These are phyloP conservation scores for Heteromyza rotundicornis DNA, from an alignment of 2,888 invertebrate species.

Conservation along the genomic window DNA sequence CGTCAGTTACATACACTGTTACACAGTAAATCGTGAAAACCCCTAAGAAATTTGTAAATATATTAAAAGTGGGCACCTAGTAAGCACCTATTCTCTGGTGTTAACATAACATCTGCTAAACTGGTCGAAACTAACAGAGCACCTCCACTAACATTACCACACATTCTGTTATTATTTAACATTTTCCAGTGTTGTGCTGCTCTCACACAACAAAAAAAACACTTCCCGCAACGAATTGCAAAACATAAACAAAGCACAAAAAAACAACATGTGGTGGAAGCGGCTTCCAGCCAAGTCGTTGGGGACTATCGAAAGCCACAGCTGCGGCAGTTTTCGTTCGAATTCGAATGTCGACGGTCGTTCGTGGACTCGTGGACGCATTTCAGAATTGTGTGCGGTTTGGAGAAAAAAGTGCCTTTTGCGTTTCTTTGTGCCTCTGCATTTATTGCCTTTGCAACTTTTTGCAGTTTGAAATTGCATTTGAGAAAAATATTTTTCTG, in stretches of 20 bases:
- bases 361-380: constrained; percentile 41
- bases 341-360: constrained; percentile 44
- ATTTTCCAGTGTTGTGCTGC: no score
- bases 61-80: no score
- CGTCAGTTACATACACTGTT: no score
- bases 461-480: not conserved
- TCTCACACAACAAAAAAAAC: not conserved
- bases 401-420: constrained; percentile 22
- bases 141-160: no score
- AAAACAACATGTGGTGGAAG: not conserved
- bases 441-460: no score
- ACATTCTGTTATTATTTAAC: no score
- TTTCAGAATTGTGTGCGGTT: constrained; percentile 26
- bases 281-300: constrained; percentile 31
- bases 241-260: constrained; percentile 25
- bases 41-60: no score
- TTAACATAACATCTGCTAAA: no score
- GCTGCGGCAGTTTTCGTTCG: constrained; percentile 36
- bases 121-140: no score
- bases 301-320: constrained; percentile 15
- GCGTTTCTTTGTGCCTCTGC: constrained; percentile 18
- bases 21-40: no score
- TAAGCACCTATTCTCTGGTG: no score
- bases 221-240: constrained; percentile 16
- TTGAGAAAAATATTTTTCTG: not conserved